Evolutionary conservation across 2,888 invertebrate species (phyloP), one percentile per base, ranked within the genome.

Genomic region (Cyclophora albipunctata): DNA sequence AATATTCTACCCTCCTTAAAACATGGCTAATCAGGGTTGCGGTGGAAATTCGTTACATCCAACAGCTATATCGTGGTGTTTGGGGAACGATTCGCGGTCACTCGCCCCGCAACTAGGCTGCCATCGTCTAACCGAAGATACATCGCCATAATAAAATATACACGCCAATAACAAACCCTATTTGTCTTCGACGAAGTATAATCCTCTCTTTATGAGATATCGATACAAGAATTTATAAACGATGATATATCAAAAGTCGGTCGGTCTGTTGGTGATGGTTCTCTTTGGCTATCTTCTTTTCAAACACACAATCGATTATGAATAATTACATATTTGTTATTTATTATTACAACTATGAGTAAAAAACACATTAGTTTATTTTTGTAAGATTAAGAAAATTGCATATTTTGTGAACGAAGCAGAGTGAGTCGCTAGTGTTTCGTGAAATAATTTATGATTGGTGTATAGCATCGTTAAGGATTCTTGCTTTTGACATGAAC

Each of bases 121-220:
- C 34, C 45, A 45, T 34, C n/a, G 35, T 45, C 48, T 40, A 45
- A 35, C 47, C 33, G 4, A 46, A 52, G 52, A 52, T 49, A 49
- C 46, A 49, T 52, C 45, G 47, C 47, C 34, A 45, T 49, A 50
- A 50, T 53, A 53, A 47, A 50, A 50, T 34, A 46, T 43, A 45
- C 43, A 45, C 45, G 35, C 42, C 45, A 6, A 50, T 43, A 45
- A 45, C 34, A 45, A 42, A 49, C 35, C 47, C 49, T 35, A 47
- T 53, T 40, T 6, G 37, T 53, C 49, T 53, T 46, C 40, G 5
- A 47, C 34, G 45, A 49, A 44, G 49, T 47, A 49, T 48, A 49
- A 37, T 47, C 40, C 37, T 34, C 45, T 42, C 34, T 43, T 50
- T 45, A 34, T 44, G 45, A 40, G 37, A 43, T 47, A 49, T 49